These are phyloP conservation scores for Tinea semifulvella DNA, from an alignment of 2,888 invertebrate genomes.

Conservation along the genomic window DNA sequence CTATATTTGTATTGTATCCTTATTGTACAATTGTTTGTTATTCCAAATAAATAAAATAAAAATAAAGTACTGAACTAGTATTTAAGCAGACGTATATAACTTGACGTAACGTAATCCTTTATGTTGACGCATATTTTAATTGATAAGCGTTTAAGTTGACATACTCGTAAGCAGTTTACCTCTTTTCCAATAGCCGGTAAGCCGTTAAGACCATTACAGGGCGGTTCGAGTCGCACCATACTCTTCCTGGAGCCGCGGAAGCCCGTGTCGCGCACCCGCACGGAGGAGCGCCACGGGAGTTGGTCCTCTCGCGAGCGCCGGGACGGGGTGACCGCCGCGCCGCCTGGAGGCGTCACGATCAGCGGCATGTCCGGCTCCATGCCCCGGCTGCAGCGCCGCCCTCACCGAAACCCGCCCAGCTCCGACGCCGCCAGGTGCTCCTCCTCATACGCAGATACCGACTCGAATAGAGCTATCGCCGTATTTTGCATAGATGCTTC, in stretches of 20 bases:
- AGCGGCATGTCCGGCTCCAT: slow-evolving; percentile 65
- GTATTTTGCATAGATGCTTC: slow-evolving; percentile 60
- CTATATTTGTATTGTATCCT: too few relatives aligned
- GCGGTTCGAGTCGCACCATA: slow-evolving; percentile 70
- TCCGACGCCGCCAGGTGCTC: slow-evolving; percentile 53
- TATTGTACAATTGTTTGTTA: too few relatives aligned
- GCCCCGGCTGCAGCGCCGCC: slow-evolving; percentile 63
- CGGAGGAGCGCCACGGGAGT: slow-evolving; percentile 69
- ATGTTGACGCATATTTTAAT: too few relatives aligned
- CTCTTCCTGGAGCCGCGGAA: slow-evolving; percentile 71
- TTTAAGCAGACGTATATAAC: too few relatives aligned
- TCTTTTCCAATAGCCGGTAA: slow-evolving; percentile 66
- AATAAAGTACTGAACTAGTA: too few relatives aligned
- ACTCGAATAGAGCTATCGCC: slow-evolving; percentile 57
- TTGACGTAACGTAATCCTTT: too few relatives aligned
- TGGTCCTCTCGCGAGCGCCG: slow-evolving; percentile 53
- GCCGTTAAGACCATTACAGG: slow-evolving; percentile 70
- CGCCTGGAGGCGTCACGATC: slow-evolving; percentile 43
- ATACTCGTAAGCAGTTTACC: slow-evolving; percentile 46
- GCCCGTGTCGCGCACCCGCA: slow-evolving; percentile 70
- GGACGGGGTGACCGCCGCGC: slow-evolving; percentile 47
- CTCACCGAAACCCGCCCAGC: slow-evolving; percentile 62
- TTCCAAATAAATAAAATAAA: too few relatives aligned
- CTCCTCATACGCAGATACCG: slow-evolving; percentile 58
- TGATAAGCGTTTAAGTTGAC: too few relatives aligned